Evolutionary conservation across 1,140 invertebrate species (phyloP).

Genomic region (Drosophila littoralis): DNA sequence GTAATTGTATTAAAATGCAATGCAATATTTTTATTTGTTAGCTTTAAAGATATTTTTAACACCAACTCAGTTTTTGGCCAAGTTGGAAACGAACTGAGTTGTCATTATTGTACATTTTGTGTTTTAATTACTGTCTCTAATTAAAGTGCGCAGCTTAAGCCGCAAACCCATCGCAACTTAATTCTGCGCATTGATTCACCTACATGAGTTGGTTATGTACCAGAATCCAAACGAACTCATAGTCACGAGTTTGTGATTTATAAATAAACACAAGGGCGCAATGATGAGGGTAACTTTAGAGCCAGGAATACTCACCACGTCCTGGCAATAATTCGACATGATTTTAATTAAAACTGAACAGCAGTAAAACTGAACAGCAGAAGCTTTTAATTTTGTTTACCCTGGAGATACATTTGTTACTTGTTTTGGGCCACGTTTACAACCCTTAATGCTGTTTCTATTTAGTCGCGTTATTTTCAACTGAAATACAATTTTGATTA

Average conservation of each 20-base stretch:
- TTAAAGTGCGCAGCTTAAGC: neutral
- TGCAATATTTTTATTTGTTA: too few relatives aligned
- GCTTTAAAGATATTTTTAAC: too few relatives aligned
- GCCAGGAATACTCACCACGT: constrained; percentile 3
- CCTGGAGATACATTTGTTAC: neutral
- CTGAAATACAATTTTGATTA: neutral
- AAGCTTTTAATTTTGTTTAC: neutral
- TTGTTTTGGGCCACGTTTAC: neutral
- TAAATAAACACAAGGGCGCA: constrained; percentile 4
- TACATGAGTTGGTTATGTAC: neutral
- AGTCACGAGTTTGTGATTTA: constrained; percentile 8
- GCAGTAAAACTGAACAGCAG: neutral
- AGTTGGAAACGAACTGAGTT: neutral
- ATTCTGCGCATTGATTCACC: constrained; percentile 8
- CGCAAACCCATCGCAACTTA: neutral
- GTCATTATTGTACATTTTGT: neutral
- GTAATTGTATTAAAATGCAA: too few relatives aligned
- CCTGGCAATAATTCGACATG: constrained; percentile 6
- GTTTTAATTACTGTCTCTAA: neutral
- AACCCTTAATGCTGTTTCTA: neutral
- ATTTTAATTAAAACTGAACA: constrained; percentile 29
- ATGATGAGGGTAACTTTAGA: constrained; percentile 5
- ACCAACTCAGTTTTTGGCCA: neutral
- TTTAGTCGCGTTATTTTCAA: constrained; percentile 1
- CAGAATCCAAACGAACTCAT: constrained; percentile 1